Percentiles rank a stretch among this genome's conserved stretches.
phyloP scores from a whole-genome alignment of 2,797 vertebrate species.

The Thalassophryne amazonica region DNA sequence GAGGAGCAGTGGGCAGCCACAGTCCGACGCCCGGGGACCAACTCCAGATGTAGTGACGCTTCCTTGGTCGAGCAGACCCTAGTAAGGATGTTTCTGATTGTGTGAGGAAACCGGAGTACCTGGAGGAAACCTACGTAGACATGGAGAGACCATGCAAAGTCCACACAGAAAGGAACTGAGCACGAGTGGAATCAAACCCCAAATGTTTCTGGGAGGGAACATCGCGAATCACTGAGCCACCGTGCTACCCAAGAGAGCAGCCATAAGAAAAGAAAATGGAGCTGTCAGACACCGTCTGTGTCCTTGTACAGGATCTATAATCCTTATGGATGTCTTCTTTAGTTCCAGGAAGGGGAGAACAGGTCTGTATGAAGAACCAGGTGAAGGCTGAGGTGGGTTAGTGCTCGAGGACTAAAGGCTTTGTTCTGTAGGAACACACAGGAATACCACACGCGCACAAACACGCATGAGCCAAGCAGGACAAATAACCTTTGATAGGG shows the following conservation, averaged over 20 bases:
- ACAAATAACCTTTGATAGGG: slow-evolving; percentile 30
- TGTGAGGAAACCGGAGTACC: too few species aligned
- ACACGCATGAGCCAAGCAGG: slow-evolving; percentile 19
- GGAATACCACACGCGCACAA: slow-evolving; percentile 14
- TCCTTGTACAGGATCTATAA: slow-evolving; percentile 45
- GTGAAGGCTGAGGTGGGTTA: background rate
- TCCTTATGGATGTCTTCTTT: slow-evolving; percentile 47
- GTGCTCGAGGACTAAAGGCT: slow-evolving; percentile 10
- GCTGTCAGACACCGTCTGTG: slow-evolving; percentile 21
- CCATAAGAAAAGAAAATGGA: slow-evolving; percentile 43
- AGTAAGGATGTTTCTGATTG: too few species aligned
- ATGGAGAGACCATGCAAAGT: too few species aligned
- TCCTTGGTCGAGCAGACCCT: too few species aligned
- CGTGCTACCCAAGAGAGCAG: slow-evolving; percentile 35
- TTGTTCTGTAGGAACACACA: slow-evolving; percentile 3
- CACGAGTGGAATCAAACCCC: too few species aligned
- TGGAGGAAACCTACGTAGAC: too few species aligned
- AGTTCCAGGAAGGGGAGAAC: slow-evolving; percentile 2
- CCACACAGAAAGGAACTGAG: too few species aligned
- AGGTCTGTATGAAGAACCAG: slow-evolving; percentile 7
- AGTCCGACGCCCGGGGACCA: too few species aligned
- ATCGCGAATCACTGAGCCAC: too few species aligned
- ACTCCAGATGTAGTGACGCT: too few species aligned
- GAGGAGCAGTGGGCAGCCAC: too few species aligned
- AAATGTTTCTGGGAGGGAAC: too few species aligned